phyloP scores from a whole-genome alignment of 2,797 vertebrate genomes.

The Betta splendens region DNA sequence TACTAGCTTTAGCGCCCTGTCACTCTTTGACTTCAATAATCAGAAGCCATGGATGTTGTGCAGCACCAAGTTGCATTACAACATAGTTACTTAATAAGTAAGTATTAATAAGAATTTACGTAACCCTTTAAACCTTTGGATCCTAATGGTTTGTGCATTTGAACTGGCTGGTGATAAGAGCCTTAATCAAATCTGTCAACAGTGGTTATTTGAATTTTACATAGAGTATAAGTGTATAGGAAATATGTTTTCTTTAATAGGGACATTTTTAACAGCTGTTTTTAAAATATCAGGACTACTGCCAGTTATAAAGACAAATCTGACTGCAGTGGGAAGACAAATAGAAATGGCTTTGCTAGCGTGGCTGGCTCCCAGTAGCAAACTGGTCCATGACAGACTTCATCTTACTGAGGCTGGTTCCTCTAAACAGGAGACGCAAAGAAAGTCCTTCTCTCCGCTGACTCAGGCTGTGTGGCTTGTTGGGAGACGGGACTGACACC shows the following conservation, averaged over 20 bases:
- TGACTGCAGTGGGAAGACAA: slow-evolving; percentile 27
- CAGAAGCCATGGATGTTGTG: slow-evolving; percentile 40
- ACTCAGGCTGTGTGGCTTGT: slow-evolving; percentile 46
- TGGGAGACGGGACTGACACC: slow-evolving; percentile 16
- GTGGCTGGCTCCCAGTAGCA: slow-evolving; percentile 61
- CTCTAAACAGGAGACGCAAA: slow-evolving; percentile 53
- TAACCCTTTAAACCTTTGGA: slow-evolving; percentile 22
- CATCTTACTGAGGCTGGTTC: slow-evolving; percentile 69
- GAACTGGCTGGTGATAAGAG: slow-evolving; percentile 28
- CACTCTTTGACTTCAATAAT: slow-evolving; percentile 31
- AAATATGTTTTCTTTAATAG: slow-evolving; percentile 41
- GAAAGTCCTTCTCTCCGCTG: slow-evolving; percentile 27
- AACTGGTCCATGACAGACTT: slow-evolving; percentile 21
- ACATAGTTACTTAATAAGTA: slow-evolving; percentile 21
- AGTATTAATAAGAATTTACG: slow-evolving; percentile 28
- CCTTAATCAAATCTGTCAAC: slow-evolving; percentile 46
- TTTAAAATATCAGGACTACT: slow-evolving; percentile 38
- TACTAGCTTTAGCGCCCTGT: slow-evolving; percentile 19
- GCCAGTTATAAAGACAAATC: slow-evolving; percentile 19
- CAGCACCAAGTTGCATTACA: slow-evolving; percentile 65
- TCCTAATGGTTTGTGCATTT: slow-evolving; percentile 42
- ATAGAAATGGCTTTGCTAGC: slow-evolving; percentile 36
- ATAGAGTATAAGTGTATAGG: slow-evolving; percentile 27
- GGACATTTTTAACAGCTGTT: slow-evolving; percentile 41
- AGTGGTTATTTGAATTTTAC: slow-evolving; percentile 40